Evolutionary conservation across 2,113 vertebrate genomes (phyloP).

Genomic region (Ophthalmotilapia sp.): DNA sequence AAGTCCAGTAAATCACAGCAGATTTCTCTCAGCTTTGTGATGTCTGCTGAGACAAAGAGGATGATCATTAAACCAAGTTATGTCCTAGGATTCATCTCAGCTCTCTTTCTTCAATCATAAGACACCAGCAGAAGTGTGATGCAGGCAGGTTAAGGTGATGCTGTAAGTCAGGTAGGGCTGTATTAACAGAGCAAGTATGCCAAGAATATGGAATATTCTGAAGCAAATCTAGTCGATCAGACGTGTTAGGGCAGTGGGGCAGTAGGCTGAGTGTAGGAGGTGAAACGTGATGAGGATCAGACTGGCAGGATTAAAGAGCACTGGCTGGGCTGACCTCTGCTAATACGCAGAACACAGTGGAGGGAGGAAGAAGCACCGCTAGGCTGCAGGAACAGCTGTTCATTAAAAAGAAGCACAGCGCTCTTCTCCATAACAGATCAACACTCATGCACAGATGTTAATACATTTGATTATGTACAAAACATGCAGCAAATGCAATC

Average conservation of each 20-base stretch:
- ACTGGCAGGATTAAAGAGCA: constrained; percentile 63
- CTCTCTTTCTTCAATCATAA: neutral
- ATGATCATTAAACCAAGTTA: constrained; percentile 12
- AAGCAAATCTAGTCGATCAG: neutral
- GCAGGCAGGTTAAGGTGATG: neutral
- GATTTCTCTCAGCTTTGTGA: constrained; percentile 43
- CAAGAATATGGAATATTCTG: neutral
- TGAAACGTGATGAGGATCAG: constrained; percentile 67
- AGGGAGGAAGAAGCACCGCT: neutral
- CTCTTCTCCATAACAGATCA: neutral
- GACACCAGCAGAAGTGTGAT: neutral
- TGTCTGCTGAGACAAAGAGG: constrained; percentile 30
- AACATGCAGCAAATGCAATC: neutral
- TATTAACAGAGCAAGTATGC: neutral
- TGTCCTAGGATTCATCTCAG: neutral
- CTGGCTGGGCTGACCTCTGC: constrained; percentile 27
- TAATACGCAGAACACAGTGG: constrained; percentile 28
- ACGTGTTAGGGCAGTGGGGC: constrained; percentile 47
- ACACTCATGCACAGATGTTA: neutral
- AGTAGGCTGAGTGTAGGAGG: constrained; percentile 51
- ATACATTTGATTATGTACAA: neutral
- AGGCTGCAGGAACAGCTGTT: constrained; percentile 45
- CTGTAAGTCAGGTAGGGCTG: neutral
- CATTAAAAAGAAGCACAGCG: neutral
- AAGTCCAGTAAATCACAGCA: constrained; percentile 22